Conservation (phyloP, 2,888 invertebrate genomes). For the Hypercompe scribonia region DNA sequence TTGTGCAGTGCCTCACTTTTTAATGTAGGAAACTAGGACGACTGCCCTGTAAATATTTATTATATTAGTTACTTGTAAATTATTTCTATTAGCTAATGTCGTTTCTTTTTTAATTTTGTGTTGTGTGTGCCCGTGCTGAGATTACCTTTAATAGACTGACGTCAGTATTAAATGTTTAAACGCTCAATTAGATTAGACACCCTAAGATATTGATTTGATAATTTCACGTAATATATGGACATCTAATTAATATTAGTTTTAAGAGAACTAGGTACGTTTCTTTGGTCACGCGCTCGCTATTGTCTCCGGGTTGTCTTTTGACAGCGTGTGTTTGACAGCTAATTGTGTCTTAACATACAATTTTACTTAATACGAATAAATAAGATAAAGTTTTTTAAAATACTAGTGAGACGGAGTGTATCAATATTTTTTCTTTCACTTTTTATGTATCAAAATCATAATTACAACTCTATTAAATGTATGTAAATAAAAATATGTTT, state of each 20-base stretch:
- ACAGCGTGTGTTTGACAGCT: neutral
- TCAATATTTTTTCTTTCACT: neutral
- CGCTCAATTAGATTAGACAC: neutral
- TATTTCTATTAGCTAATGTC: neutral
- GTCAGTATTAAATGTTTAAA: neutral
- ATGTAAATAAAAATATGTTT: too few species aligned
- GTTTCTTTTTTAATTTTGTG: neutral
- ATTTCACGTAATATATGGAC: neutral
- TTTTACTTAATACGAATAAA: neutral
- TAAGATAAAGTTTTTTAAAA: neutral
- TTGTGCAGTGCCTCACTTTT: neutral
- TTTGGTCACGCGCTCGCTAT: neutral
- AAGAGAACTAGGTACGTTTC: neutral
- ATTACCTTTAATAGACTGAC: neutral
- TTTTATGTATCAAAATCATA: neutral
- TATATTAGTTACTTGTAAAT: too few species aligned
- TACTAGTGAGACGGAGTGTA: neutral
- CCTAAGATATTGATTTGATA: neutral
- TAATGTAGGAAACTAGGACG: neutral
- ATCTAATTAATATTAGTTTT: neutral
- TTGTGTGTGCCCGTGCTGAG: neutral
- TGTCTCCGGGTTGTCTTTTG: neutral
- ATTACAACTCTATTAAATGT: too few species aligned
- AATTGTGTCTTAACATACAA: neutral
- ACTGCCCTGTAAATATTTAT: neutral